Evolutionary conservation across 1,140 invertebrate genomes (phyloP).

Genomic region (Phymorhynchus buccinoides): DNA sequence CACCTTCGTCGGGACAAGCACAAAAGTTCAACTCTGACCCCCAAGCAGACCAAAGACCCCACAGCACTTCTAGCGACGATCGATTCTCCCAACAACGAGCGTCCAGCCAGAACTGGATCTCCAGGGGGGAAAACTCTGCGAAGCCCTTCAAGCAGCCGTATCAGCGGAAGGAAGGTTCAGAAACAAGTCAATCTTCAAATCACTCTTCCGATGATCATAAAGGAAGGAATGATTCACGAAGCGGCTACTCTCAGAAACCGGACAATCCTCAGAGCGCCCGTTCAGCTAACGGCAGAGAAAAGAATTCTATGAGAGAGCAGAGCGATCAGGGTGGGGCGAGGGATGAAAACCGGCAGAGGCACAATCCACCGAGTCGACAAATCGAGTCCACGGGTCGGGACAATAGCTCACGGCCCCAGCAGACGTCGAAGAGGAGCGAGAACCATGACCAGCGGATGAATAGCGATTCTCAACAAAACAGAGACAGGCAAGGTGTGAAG

Average conservation of each 20-base stretch:
- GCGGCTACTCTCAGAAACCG: background rate
- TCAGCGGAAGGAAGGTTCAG: background rate
- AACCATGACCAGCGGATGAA: background rate
- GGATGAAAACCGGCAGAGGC: background rate
- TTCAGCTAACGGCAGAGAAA: background rate
- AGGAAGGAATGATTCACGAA: background rate
- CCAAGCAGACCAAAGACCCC: background rate
- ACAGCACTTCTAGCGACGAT: background rate
- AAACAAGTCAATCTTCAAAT: background rate
- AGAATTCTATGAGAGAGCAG: background rate
- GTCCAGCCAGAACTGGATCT: background rate
- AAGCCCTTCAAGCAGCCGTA: background rate
- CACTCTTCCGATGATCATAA: background rate
- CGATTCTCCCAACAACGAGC: background rate
- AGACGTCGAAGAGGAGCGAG: background rate
- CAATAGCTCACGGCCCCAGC: background rate
- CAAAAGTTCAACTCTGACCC: background rate
- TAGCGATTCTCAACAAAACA: background rate
- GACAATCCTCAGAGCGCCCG: background rate
- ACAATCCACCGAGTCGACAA: constrained; percentile 36
- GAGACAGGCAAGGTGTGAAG: background rate
- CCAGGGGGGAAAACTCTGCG: background rate
- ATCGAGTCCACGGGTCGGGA: constrained; percentile 7
- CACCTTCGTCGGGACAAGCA: background rate
- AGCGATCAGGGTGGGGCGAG: background rate